These are phyloP conservation scores for Caenorhabditis macrosperma DNA, from an alignment of 2,888 invertebrate genomes.

Conservation along the genomic window DNA sequence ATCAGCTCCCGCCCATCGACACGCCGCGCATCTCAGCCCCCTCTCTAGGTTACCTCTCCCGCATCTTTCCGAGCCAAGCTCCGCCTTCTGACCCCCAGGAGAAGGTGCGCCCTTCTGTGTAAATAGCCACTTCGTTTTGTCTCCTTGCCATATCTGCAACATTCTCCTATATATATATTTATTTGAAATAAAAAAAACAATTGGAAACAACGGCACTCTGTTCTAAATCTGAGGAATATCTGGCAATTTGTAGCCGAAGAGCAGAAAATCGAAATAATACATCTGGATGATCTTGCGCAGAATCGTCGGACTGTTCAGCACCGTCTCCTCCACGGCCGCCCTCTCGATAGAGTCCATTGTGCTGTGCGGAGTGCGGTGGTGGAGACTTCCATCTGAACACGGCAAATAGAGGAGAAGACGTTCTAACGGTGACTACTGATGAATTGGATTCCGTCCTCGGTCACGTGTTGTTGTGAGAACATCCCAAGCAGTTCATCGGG, in stretches of 20 bases:
- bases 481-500: conserved; percentile 19
- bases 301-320: conserved; percentile 31
- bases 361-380: conserved; percentile 45
- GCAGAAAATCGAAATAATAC: conserved; percentile 64
- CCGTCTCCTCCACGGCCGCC: conserved; percentile 29
- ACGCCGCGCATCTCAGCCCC: conserved; percentile 8
- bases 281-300: conserved; percentile 53
- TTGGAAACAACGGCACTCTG: conserved; percentile 7
- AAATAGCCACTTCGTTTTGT: conserved; percentile 14
- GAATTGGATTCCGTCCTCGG: conserved; percentile 9
- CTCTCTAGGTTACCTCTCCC: conserved; percentile 48
- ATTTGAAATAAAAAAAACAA: too few species aligned
- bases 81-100: conserved; percentile 14
- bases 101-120: conserved; percentile 24
- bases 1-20: conserved; percentile 2
- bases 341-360: conserved; percentile 43
- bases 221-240: conserved; percentile 11
- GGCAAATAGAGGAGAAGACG: background rate
- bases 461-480: background rate
- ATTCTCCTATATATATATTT: conserved; percentile 41
- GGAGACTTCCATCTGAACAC: conserved; percentile 41
- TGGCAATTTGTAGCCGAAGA: conserved; percentile 61
- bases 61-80: conserved; percentile 29
- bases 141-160: conserved; percentile 43
- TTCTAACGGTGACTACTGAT: conserved; percentile 23